Base-by-base conservation (phyloP, 2,113 vertebrate genomes). In the Geococcyx californianus region DNA sequence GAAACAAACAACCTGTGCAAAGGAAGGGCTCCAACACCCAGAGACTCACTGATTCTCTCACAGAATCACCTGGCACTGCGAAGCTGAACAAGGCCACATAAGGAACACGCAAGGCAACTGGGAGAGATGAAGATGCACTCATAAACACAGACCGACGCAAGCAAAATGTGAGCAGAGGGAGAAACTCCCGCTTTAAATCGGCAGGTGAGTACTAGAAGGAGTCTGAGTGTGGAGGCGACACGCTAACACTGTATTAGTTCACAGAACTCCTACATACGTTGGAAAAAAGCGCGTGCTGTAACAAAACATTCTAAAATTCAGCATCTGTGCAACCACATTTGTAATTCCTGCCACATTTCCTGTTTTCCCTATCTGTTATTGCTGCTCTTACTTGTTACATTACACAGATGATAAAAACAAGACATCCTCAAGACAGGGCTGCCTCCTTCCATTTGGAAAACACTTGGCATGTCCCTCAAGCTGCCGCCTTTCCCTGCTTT, bases 401-500 rank as follows among this genome's bases (percentile, higher is more conserved):
- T 93, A 76, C 1, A 78, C 56, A 91, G 49, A 70, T 60, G 36
- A 66, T 7, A 74, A 82, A 82, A 75, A 25, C 58, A 88, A 90
- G 64, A 56, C 64, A 90, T 78, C 84, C 84, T 89, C 40, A 2
- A 95, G 92, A 90, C 82, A 93, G 49, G 63, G 52, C 58, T 64
- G 13, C 38, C 73, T 87, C 67, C 82, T 85, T 36, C 34, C 44
- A 29, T 4, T 38, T 44, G 87, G 84, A 91, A 96, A 92, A 93
- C 74, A 63, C 77, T 80, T 77, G 93, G 91, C 89, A 89, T 59
- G 24, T n/a, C 59, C 34, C 84, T 88, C 24, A 13, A 89, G 36
- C 31, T 73, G n/a, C 52, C 40, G 44, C 44, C 31, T 82, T 82
- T 63, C 42, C 5, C 26, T 1, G 40, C 47, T 60, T 33, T 49